Percentiles rank a stretch among this genome's conserved stretches.
Conservation (phyloP, 2,888 invertebrate genomes). For the Deilephila porcellus region DNA sequence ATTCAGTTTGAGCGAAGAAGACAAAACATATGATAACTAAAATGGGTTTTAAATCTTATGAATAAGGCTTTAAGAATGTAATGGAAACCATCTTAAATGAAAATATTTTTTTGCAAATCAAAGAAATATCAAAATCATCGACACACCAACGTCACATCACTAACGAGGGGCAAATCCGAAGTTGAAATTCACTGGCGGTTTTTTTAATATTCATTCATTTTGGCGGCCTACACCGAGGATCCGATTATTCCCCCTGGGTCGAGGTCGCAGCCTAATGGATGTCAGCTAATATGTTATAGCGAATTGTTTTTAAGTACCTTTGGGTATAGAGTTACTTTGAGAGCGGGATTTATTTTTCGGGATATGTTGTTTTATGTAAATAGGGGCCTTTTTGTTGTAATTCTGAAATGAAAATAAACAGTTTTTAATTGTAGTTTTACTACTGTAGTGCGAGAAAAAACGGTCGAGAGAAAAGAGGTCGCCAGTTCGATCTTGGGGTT, state of each 20-base stretch:
- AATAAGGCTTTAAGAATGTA: no score
- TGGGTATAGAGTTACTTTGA: slow-evolving; percentile 5
- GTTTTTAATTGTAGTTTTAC: no score
- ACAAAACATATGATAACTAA: no score
- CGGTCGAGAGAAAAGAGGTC: no score
- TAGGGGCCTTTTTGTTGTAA: no score
- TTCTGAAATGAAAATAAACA: no score
- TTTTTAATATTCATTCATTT: slow-evolving; percentile 54
- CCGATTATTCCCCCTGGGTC: slow-evolving; percentile 30
- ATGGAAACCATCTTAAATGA: no score
- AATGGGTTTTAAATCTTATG: no score
- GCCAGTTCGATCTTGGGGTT: no score
- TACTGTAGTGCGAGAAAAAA: no score
- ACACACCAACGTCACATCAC: slow-evolving; percentile 36
- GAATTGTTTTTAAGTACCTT: slow-evolving; percentile 23
- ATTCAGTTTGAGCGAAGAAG: no score
- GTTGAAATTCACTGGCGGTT: slow-evolving; percentile 41
- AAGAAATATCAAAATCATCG: slow-evolving; percentile 31
- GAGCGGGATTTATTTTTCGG: not conserved
- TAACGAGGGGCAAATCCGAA: slow-evolving; percentile 39
- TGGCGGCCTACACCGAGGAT: slow-evolving; percentile 39
- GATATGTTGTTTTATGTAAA: not conserved
- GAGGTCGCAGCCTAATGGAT: slow-evolving; percentile 27
- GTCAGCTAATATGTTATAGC: slow-evolving; percentile 10
- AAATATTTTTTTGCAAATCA: no score